Percentiles rank a stretch among this genome's conserved stretches.
Conservation (phyloP, 2,113 vertebrate species). For the Trogon melanurus region DNA sequence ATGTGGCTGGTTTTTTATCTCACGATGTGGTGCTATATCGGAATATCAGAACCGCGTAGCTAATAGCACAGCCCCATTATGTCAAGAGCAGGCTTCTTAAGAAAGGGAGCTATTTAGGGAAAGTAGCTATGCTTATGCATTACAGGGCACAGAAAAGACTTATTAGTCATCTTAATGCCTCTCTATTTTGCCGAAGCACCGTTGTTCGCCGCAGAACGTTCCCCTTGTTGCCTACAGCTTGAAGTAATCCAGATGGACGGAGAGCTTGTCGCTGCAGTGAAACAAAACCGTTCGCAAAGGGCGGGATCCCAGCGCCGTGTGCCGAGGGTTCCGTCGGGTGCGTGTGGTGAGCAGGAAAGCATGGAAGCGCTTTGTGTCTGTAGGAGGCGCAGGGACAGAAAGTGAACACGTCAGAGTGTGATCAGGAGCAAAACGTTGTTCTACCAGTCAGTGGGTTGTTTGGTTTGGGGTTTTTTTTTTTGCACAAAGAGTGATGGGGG, state of each 20-base stretch:
- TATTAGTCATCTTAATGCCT: conserved; percentile 11
- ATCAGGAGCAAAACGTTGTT: neutral
- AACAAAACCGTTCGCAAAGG: conserved; percentile 8
- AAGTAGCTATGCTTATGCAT: neutral
- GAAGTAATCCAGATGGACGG: conserved; percentile 23
- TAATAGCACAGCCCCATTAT: neutral
- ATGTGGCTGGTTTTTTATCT: neutral
- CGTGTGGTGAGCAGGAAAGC: neutral
- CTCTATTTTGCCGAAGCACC: neutral
- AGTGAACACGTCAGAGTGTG: neutral
- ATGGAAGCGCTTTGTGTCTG: neutral
- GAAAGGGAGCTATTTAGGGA: neutral
- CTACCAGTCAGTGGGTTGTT: neutral
- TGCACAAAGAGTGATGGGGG: neutral
- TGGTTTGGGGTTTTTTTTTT: neutral
- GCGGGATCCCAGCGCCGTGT: fast-evolving
- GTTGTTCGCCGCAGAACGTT: conserved; percentile 5
- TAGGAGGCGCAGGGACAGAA: neutral
- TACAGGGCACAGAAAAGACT: neutral
- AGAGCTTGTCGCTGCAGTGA: conserved; percentile 15
- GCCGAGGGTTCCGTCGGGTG: neutral
- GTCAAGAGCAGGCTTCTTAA: neutral
- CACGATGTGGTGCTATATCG: neutral
- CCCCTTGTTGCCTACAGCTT: conserved; percentile 12
- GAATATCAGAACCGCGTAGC: neutral